Percentiles rank a stretch among this genome's conserved stretches.
These are phyloP conservation scores for Ploceus nigricollis DNA, from an alignment of 2,113 vertebrate genomes.

Conservation along the genomic window DNA sequence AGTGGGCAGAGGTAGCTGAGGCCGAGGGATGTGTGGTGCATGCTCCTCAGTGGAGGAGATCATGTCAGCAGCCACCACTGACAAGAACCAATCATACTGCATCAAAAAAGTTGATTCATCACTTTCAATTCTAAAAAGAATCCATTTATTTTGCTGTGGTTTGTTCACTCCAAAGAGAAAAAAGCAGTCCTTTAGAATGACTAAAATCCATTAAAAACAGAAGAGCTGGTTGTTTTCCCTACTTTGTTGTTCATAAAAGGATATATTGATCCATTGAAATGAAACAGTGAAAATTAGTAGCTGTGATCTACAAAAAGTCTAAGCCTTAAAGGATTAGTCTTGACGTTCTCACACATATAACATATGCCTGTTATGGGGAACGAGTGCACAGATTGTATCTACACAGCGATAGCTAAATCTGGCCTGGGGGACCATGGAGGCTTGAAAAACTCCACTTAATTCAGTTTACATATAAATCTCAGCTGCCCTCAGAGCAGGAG, in stretches of 20 bases:
- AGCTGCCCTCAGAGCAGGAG: not conserved
- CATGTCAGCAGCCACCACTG: not conserved
- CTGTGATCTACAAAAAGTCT: not conserved
- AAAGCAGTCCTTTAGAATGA: not conserved
- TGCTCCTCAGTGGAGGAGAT: not conserved
- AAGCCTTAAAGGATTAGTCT: not conserved
- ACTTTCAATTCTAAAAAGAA: not conserved
- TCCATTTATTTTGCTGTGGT: not conserved
- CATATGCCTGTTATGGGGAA: not conserved
- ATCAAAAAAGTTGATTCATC: not conserved
- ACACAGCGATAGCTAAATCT: accelerated
- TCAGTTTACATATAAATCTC: not conserved
- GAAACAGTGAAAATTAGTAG: not conserved
- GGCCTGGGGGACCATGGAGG: not conserved
- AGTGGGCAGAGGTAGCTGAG: not conserved
- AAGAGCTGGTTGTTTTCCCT: not conserved
- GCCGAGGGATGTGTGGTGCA: not conserved
- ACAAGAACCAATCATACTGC: not conserved
- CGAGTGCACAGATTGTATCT: not conserved
- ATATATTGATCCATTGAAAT: not conserved
- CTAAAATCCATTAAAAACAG: accelerated
- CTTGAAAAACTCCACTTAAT: not conserved
- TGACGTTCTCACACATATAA: accelerated
- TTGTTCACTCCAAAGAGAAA: not conserved
- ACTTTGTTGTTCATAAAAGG: not conserved